Evolutionary conservation across 1,140 invertebrate species (phyloP).

Genomic region (Gryllus bimaculatus): DNA sequence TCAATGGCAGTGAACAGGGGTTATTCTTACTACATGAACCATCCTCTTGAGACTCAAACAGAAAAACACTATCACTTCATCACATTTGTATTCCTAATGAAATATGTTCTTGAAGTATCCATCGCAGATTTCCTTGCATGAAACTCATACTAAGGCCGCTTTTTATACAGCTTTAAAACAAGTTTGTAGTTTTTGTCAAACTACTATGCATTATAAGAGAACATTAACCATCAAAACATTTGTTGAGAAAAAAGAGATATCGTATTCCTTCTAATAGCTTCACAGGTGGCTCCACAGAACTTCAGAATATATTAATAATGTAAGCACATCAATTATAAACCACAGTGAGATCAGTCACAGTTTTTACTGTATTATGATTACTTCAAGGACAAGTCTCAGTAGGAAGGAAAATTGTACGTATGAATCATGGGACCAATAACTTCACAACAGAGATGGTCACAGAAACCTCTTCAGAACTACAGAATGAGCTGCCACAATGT

Average conservation of each 20-base stretch:
- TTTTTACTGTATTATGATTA: background rate
- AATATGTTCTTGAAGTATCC: constrained; percentile 12
- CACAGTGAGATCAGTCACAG: background rate
- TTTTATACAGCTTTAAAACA: constrained; percentile 12
- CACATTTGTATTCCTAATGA: background rate
- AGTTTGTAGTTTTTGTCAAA: background rate
- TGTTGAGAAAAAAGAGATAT: too few relatives aligned
- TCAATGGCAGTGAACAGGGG: constrained; percentile 14
- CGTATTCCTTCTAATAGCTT: too few relatives aligned
- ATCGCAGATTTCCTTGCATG: constrained; percentile 9
- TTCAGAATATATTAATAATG: background rate
- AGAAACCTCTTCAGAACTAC: background rate
- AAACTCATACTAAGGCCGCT: constrained; percentile 14
- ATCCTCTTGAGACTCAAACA: background rate
- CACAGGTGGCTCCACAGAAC: background rate
- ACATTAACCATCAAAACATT: too few relatives aligned
- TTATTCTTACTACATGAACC: constrained; percentile 8
- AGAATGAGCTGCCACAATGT: background rate
- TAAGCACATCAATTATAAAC: background rate
- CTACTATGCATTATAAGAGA: too few relatives aligned
- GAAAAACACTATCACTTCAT: constrained; percentile 9
- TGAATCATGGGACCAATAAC: background rate
- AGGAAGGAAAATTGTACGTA: constrained; percentile 4
- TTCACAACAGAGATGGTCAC: background rate
- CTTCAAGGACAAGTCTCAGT: background rate